Percentiles rank a stretch among this genome's conserved stretches.
phyloP scores from a whole-genome alignment of 2,797 vertebrate species.

The Tokudaia muenninki region DNA sequence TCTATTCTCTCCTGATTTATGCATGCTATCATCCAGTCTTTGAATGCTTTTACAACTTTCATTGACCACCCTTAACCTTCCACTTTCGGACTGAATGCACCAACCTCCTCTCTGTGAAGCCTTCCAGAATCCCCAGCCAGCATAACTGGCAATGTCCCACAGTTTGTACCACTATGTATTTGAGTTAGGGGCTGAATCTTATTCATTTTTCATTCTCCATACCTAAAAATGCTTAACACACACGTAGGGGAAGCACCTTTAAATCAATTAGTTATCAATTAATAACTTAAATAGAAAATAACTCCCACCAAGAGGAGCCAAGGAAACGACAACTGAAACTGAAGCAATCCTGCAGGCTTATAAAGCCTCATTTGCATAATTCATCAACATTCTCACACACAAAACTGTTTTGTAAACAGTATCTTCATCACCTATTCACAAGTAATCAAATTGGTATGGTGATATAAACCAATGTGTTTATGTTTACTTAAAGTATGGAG shows the following conservation, averaged over 20 bases:
- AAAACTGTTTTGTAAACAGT: slow-evolving; percentile 49
- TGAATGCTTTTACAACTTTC: neutral
- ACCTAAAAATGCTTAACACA: neutral
- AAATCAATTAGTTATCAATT: neutral
- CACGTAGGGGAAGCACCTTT: neutral
- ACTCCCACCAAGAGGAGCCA: neutral
- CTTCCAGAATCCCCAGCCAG: neutral
- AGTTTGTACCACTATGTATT: neutral
- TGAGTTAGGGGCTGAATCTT: neutral
- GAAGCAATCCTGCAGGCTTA: neutral
- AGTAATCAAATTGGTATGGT: neutral
- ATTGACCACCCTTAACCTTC: neutral
- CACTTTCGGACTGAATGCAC: neutral
- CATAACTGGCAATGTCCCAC: too few species aligned
- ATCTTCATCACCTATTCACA: neutral
- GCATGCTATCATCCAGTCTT: too few species aligned
- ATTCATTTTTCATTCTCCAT: neutral
- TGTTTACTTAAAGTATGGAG: neutral
- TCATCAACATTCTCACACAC: neutral
- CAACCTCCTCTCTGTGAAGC: neutral
- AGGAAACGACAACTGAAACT: slow-evolving; percentile 35
- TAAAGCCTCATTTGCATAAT: neutral
- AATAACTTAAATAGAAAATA: neutral
- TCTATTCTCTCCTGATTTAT: neutral
- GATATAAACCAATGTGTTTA: neutral